Evolutionary conservation across 2,113 vertebrate species (phyloP), one percentile per base, ranked within the genome.

Genomic region (Amblyornis subalaris): DNA sequence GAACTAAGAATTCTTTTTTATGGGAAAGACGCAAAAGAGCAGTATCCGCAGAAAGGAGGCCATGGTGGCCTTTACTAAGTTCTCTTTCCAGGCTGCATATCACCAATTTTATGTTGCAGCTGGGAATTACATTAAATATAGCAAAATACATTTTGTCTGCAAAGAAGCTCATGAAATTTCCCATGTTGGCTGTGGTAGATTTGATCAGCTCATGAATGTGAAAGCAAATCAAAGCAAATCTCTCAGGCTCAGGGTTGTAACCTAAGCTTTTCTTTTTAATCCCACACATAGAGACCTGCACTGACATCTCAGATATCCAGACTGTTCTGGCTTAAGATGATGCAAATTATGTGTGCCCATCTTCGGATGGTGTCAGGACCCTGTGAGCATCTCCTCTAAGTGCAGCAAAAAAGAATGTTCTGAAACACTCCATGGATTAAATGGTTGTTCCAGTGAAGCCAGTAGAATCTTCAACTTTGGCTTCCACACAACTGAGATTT

Each of bases 181-280:
- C 26, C 54, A 20, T 7, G 8, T 61, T 82, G 47, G 9, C 38
- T 53, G 42, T 20, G 17, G 42, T 75, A 88, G 80, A 87, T 86
- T 80, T 77, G 84, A 91, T 93, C 54, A 85, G 57, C 35, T 40
- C 81, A 83, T 40, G 71, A 95, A 94, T 73, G 42, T 36, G 50
- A 94, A 90, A 94, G 42, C 18, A 89, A 91, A 92, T 91, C 35
- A 82, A 91, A 93, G 54, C 70, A 88, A 95, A 76, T 79, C 62
- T 89, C 71, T 92, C 23, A 29, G 70, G 73, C n/a, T 75, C n/a
- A 65, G 65, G 74, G 62, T 54, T 76, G 54, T 89, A 96, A 94
- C 87, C 66, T 70, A 50, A 75, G 35, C 19, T 85, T 83, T 80
- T 79, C 35, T 76, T 80, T 79, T 73, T 50, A 88, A 62, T 79